Evolutionary conservation across 2,888 invertebrate species (phyloP), one percentile per base, ranked within the genome.

Genomic region (Pseudoips prasinana): DNA sequence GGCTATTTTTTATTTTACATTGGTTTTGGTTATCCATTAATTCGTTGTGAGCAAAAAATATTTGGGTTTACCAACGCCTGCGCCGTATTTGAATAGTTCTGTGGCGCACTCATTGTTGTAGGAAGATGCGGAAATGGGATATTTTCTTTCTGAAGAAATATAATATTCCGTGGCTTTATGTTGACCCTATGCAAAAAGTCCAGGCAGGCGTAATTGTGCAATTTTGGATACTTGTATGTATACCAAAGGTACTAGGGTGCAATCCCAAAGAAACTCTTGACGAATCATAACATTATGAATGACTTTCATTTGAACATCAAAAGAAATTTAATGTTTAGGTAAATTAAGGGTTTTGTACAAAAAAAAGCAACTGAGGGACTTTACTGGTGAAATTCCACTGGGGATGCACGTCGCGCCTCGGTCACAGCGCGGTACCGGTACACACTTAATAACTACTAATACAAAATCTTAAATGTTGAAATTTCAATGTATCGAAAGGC

Each of bases 81-180:
- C 66, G 64, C 64, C 46, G 56, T 85, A 87, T 88, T 87, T 89
- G 86, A 87, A 88, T 88, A 86, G 89, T 82, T 80, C 58, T 73
- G 69, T 76, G 78, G 80, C 74, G 79, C 70, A 67, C 69, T 73
- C 81, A 87, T 89, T 89, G 89, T 89, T 87, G 70, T 74, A 74
- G 72, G 84, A 84, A 87, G 87, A 89, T 88, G 86, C 89, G 89
- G 89, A 89, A 89, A 88, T 89, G 73, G 86, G 89, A 89, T 89
- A 89, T 89, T 89, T 88, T 89, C 89, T 89, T 88, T 76, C 85
- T 74, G 76, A 74, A 77, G 88, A 73, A 88, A 88, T 85, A 86
- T 87, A 80, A 88, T 88, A 88, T 88, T 81, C 70, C 60, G 54
- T 61, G 64, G 78, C 72, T 82, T 87, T 86, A 82, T 84, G 72